Evolutionary conservation across 2,113 vertebrate genomes (phyloP).

Genomic region (Takifugu bimaculatus): DNA sequence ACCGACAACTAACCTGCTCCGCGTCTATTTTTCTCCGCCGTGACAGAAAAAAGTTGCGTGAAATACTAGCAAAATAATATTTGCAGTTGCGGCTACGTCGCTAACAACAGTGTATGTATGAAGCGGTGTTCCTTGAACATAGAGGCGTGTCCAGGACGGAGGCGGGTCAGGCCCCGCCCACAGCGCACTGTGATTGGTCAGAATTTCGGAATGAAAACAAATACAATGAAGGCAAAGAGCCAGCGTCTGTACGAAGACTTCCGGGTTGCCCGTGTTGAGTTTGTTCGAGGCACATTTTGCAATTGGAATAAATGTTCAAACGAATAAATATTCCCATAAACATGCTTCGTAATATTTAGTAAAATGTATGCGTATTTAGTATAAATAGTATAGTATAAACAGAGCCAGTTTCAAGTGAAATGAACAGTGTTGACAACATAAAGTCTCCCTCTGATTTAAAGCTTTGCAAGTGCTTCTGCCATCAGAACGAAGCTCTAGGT

Average conservation of each 20-base stretch:
- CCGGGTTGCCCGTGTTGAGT: too few relatives aligned
- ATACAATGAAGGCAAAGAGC: slow-evolving; percentile 32
- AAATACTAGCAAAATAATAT: slow-evolving; percentile 26
- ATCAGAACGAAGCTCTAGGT: too few relatives aligned
- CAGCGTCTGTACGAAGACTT: neutral
- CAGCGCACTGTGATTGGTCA: slow-evolving; percentile 48
- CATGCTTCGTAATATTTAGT: too few relatives aligned
- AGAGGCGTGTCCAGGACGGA: slow-evolving; percentile 55
- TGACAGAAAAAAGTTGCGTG: slow-evolving; percentile 18
- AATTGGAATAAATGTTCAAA: too few relatives aligned
- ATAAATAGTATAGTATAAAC: too few relatives aligned
- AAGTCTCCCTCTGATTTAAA: too few relatives aligned
- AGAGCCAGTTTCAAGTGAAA: too few relatives aligned
- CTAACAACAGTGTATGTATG: slow-evolving; percentile 74
- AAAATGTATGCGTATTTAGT: too few relatives aligned
- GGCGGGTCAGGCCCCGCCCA: slow-evolving; percentile 56
- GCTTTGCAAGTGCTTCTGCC: too few relatives aligned
- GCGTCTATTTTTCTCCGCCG: slow-evolving; percentile 8
- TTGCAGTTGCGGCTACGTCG: slow-evolving; percentile 50
- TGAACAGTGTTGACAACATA: too few relatives aligned
- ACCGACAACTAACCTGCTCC: slow-evolving; percentile 8
- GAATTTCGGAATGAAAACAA: slow-evolving; percentile 61
- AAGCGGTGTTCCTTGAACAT: slow-evolving; percentile 66
- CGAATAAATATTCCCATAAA: too few relatives aligned
- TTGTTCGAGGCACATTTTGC: too few relatives aligned